Conservation (phyloP, 2,797 vertebrate genomes). For the Chrosomus eos region DNA sequence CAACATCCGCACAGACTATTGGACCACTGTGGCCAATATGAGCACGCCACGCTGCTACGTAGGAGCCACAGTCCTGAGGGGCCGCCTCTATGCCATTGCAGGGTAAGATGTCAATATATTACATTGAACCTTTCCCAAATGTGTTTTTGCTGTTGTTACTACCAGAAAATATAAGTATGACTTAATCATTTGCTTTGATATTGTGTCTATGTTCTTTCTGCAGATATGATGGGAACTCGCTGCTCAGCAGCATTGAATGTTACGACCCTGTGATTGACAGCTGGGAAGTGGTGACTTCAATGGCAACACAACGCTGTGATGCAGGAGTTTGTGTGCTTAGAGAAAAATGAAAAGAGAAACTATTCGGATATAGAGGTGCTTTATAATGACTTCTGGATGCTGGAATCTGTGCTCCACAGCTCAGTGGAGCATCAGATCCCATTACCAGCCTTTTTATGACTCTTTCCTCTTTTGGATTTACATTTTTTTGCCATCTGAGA, state of each 20-base stretch:
- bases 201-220: conserved; percentile 12
- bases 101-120: conserved; percentile 81
- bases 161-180: background rate
- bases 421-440: conserved; percentile 8
- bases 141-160: background rate
- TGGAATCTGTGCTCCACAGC: conserved; percentile 10
- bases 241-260: conserved; percentile 98
- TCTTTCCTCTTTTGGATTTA: conserved; percentile 19
- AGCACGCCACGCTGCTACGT: conserved; percentile 97
- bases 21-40: conserved; percentile 96
- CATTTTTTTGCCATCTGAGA: conserved; percentile 43
- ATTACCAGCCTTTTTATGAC: conserved; percentile 24
- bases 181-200: conserved; percentile 6
- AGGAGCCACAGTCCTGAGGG: conserved; percentile 93
- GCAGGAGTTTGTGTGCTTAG: conserved; percentile 96
- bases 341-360: conserved; percentile 85
- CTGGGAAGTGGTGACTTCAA: conserved; percentile 99
- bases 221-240: conserved; percentile 97
- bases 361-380: background rate
- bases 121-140: background rate
- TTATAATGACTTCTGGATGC: conserved; percentile 26
- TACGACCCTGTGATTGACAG: conserved; percentile 97
- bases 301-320: conserved; percentile 98
- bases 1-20: conserved; percentile 96
- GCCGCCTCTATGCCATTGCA: conserved; percentile 95